Evolutionary conservation across 1,140 invertebrate genomes (phyloP).

Genomic region (Gonioctena quinquepunctata): DNA sequence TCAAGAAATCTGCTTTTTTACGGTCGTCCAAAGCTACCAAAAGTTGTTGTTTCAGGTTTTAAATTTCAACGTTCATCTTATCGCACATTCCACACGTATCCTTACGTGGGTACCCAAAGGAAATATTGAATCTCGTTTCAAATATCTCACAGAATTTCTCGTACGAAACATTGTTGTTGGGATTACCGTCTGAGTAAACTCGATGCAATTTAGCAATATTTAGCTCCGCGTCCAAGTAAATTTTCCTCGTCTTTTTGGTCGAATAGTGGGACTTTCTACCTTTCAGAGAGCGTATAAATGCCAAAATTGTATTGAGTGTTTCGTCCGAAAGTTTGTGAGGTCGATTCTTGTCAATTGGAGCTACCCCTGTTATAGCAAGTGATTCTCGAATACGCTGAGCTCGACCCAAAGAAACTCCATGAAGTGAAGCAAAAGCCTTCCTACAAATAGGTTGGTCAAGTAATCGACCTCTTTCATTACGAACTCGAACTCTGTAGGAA

Average conservation of each 20-base stretch:
- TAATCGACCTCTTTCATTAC: no score
- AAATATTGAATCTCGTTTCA: conserved; percentile 18
- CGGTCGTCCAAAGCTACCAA: no score
- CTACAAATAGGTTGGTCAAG: no score
- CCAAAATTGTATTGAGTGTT: not conserved
- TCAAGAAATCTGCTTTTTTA: no score
- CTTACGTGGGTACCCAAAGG: not conserved
- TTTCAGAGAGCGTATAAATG: not conserved
- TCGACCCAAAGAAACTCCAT: no score
- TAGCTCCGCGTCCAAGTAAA: not conserved
- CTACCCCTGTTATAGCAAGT: not conserved
- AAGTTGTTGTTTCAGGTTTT: not conserved
- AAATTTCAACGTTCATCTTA: not conserved
- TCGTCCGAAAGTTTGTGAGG: not conserved
- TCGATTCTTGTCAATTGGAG: not conserved
- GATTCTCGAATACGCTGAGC: not conserved
- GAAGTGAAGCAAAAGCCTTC: no score
- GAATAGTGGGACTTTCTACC: not conserved
- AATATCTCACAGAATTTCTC: conserved; percentile 6
- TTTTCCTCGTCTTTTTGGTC: not conserved
- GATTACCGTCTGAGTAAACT: not conserved
- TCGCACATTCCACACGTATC: not conserved
- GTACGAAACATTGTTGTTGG: conserved; percentile 8
- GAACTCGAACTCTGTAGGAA: no score
- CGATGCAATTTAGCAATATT: not conserved